These are phyloP conservation scores for Brassicogethes aeneus DNA, from an alignment of 2,888 invertebrate species.

Conservation along the genomic window DNA sequence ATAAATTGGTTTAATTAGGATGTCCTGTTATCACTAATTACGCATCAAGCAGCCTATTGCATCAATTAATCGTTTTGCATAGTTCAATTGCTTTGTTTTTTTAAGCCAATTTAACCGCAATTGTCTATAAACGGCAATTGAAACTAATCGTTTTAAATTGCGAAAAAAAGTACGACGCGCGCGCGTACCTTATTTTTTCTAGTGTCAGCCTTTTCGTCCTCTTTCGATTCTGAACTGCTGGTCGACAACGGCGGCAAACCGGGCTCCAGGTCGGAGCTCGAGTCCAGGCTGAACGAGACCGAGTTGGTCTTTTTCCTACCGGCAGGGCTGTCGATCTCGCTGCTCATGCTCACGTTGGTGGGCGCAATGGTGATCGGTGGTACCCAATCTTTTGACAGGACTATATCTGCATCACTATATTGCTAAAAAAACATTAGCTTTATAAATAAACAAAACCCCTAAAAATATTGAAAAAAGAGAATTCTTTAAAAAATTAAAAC, in stretches of 20 bases:
- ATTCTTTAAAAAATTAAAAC: constrained; percentile 5
- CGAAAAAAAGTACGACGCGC: too few relatives aligned
- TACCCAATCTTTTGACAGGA: constrained; percentile 79
- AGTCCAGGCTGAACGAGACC: constrained; percentile 63
- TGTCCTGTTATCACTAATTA: too few relatives aligned
- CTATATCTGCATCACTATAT: constrained; percentile 83
- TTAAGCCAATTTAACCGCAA: too few relatives aligned
- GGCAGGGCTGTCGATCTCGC: constrained; percentile 42
- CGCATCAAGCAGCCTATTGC: too few relatives aligned
- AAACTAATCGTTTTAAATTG: too few relatives aligned
- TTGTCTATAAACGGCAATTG: too few relatives aligned
- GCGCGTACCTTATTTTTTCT: constrained; percentile 63
- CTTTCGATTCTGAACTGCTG: constrained; percentile 40
- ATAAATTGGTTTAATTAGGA: too few relatives aligned
- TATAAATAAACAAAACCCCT: constrained; percentile 16
- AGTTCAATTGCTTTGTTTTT: too few relatives aligned
- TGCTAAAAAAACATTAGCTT: constrained; percentile 42
- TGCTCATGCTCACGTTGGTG: constrained; percentile 51
- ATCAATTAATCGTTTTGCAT: too few relatives aligned
- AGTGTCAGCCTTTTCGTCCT: constrained; percentile 52
- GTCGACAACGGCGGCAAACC: constrained; percentile 29
- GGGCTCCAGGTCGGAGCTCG: constrained; percentile 45
- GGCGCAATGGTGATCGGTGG: constrained; percentile 76
- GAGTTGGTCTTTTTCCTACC: constrained; percentile 64
- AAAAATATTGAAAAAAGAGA: constrained; percentile 8